Evolutionary conservation across 2,113 vertebrate genomes (phyloP), one percentile per base, ranked within the genome.

Genomic region (Chlamydotis undulata): DNA sequence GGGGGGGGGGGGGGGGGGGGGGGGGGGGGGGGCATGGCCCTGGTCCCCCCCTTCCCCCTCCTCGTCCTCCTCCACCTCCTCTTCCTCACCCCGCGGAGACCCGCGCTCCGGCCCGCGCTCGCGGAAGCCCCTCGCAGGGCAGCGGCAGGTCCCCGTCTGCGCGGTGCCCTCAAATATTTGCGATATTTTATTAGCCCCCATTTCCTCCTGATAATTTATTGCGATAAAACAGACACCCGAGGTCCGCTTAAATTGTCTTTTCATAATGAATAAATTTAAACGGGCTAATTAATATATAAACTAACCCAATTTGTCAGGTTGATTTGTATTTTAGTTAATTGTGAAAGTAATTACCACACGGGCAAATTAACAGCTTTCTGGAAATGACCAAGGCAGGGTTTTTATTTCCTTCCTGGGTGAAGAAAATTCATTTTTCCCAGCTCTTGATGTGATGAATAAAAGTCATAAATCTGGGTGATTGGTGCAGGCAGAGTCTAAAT

Each of bases 251-350:
- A 99, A 99, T 98, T 98, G 98, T 98, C 99, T 99, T 99, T 99
- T 99, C 98, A 99, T 99, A 99, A 99, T 99, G 99, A 99, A 98
- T 98, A 98, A 99, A 99, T 99, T 99, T 98, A 98, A 98, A 90
- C 85, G 12, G 98, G 97, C 98, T 99, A 99, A 99, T 99, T 99
- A 99, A 99, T 99, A 99, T 99, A 99, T 99, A 99, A 99, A 99
- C 99, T 99, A 98, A 98, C 98, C 97, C 98, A 61, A 99, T 99
- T 99, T 99, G 99, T 99, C 99, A 99, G 97, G 92, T 98, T 99
- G 99, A 99, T 99, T 99, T 99, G 99, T 99, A 99, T 99, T 99
- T 99, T 98, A 99, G 98, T 99, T 99, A 99, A 99, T 99, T 99
- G 99, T 99, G 98, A 99, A 99, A 98, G 99, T 99, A 99, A 99